Evolutionary conservation across 2,888 invertebrate genomes (phyloP).

Genomic region (Philaethria dido): DNA sequence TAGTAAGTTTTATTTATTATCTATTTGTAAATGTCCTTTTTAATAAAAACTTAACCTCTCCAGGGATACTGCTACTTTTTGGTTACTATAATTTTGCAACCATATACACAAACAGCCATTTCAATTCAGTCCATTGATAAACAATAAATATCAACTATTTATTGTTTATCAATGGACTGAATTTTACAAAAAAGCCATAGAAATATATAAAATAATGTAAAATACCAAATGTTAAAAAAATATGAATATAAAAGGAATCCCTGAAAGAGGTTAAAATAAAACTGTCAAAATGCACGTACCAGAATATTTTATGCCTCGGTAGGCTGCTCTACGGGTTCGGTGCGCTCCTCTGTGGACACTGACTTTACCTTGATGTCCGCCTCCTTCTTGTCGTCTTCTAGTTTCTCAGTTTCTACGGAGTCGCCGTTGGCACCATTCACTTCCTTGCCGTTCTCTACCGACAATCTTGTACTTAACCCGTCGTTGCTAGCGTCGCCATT

Average conservation of each 20-base stretch:
- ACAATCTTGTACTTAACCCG: conserved; percentile 64
- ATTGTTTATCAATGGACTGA: too few relatives aligned
- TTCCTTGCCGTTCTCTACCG: conserved; percentile 68
- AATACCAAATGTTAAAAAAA: too few relatives aligned
- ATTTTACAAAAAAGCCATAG: too few relatives aligned
- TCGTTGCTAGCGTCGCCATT: conserved; percentile 67
- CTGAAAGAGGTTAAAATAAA: not conserved
- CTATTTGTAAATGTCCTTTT: too few relatives aligned
- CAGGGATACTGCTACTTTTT: not conserved
- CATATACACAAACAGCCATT: not conserved
- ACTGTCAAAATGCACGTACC: conserved; percentile 55
- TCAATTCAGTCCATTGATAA: not conserved
- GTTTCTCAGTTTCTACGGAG: conserved; percentile 55
- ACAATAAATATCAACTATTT: not conserved
- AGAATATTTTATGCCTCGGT: conserved; percentile 77
- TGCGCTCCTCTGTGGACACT: conserved; percentile 75
- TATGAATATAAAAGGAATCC: too few relatives aligned
- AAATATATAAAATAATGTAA: too few relatives aligned
- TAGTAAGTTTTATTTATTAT: too few relatives aligned
- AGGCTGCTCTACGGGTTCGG: conserved; percentile 77
- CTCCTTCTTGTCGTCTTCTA: conserved; percentile 69
- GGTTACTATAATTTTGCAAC: not conserved
- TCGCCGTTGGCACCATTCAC: conserved; percentile 51
- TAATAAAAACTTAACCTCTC: not conserved
- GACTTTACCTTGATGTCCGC: conserved; percentile 84